phyloP scores from a whole-genome alignment of 1,140 invertebrate genomes.

The Drosophila sechellia region DNA sequence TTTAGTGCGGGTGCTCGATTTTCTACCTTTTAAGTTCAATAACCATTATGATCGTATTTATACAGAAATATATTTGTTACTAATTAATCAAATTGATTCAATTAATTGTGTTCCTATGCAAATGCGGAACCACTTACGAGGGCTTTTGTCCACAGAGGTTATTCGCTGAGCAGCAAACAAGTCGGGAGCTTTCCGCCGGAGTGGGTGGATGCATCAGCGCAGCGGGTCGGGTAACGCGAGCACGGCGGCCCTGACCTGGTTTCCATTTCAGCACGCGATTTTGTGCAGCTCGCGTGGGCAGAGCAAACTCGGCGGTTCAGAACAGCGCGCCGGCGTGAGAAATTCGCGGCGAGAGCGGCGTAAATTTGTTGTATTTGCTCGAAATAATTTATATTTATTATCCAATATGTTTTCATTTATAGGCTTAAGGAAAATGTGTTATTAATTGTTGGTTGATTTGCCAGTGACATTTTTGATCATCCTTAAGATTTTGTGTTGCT shows the following conservation, averaged over 20 bases:
- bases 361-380: conserved; percentile 2
- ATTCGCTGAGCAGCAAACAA: conserved; percentile 39
- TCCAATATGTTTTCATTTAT: neutral
- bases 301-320: conserved; percentile 19
- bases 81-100: conserved; percentile 69
- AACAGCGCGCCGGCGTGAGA: conserved; percentile 62
- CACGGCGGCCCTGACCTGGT: conserved; percentile 83
- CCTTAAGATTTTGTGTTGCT: too few relatives aligned
- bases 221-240: conserved; percentile 58
- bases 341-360: conserved; percentile 6
- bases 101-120: conserved; percentile 52
- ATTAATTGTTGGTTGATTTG: neutral
- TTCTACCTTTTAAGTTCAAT: conserved; percentile 73
- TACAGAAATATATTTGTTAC: conserved; percentile 82
- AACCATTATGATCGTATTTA: conserved; percentile 78
- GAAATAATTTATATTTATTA: conserved; percentile 3
- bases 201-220: conserved; percentile 6
- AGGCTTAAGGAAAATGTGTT: neutral
- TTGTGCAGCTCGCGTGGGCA: conserved; percentile 74
- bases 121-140: conserved; percentile 6
- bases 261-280: conserved; percentile 72
- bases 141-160: conserved; percentile 42
- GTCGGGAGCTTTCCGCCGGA: conserved; percentile 30
- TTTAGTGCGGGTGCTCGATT: conserved; percentile 73
- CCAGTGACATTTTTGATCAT: neutral